Conservation (phyloP, 1,140 invertebrate species). For the Harpegnathos saltator region DNA sequence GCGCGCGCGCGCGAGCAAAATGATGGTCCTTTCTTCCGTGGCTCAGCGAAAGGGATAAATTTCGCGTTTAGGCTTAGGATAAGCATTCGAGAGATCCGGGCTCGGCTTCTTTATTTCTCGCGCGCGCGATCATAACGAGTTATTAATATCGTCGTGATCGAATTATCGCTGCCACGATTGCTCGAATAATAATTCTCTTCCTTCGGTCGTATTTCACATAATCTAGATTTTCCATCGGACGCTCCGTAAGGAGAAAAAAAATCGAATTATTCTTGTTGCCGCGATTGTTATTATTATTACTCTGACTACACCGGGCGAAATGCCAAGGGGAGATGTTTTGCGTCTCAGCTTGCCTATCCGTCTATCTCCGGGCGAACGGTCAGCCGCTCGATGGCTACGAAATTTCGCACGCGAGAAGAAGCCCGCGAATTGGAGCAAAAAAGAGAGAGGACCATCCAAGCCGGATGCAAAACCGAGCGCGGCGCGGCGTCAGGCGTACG, state of each 20-base stretch:
- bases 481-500: slow-evolving; percentile 61
- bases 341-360: not conserved
- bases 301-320: too few relatives aligned
- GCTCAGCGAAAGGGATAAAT: slow-evolving; percentile 50
- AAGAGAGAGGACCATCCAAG: not conserved
- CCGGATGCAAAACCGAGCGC: slow-evolving; percentile 65
- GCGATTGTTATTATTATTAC: too few relatives aligned
- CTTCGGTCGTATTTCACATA: too few relatives aligned
- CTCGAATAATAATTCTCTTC: slow-evolving; percentile 5
- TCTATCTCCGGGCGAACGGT: not conserved
- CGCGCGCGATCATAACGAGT: not conserved
- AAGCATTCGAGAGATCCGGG: slow-evolving; percentile 8
- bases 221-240: too few relatives aligned
- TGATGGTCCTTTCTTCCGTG: slow-evolving; percentile 34
- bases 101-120: not conserved
- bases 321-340: not conserved
- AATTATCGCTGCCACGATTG: not conserved
- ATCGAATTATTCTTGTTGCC: too few relatives aligned
- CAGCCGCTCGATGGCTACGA: slow-evolving; percentile 35
- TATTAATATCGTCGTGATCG: not conserved
- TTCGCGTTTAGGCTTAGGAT: slow-evolving; percentile 47
- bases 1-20: slow-evolving; percentile 28
- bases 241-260: too few relatives aligned
- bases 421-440: slow-evolving; percentile 44
- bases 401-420: slow-evolving; percentile 58